phyloP scores from a whole-genome alignment of 1,140 invertebrate genomes.

The Sycophila sp. region DNA sequence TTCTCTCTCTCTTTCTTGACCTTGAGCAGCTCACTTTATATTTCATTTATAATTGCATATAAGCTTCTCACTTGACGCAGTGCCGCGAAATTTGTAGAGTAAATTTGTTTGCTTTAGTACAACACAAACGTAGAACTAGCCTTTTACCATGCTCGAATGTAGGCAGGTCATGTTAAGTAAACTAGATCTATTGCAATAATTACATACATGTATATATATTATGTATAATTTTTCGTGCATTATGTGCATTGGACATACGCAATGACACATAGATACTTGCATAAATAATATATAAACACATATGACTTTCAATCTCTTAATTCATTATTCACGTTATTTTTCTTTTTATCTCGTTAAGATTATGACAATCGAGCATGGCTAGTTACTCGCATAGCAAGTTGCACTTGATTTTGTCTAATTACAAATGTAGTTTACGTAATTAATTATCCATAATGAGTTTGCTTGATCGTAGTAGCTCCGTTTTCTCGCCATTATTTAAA shows the following conservation, averaged over 20 bases:
- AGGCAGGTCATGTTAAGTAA: slow-evolving; percentile 3
- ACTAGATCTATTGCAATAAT: neutral
- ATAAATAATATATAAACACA: slow-evolving; percentile 26
- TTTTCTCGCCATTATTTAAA: slow-evolving; percentile 12
- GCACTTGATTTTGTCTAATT: slow-evolving; percentile 32
- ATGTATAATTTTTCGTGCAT: slow-evolving; percentile 6
- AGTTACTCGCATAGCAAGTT: slow-evolving; percentile 26
- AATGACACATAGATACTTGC: neutral
- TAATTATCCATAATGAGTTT: slow-evolving; percentile 10
- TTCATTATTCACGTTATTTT: neutral
- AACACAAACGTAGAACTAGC: slow-evolving; percentile 18
- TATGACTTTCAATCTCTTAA: slow-evolving; percentile 2
- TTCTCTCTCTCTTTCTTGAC: neutral
- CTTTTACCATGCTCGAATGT: slow-evolving; percentile 26
- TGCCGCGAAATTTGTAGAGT: slow-evolving; percentile 9
- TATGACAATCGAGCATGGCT: slow-evolving; percentile 29
- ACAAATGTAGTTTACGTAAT: slow-evolving; percentile 31
- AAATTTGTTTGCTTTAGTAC: slow-evolving; percentile 23
- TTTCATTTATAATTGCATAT: slow-evolving; percentile 6
- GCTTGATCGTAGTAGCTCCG: slow-evolving; percentile 5
- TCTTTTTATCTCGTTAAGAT: neutral
- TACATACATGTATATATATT: slow-evolving; percentile 1
- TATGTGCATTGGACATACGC: slow-evolving; percentile 1
- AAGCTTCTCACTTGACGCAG: slow-evolving; percentile 12
- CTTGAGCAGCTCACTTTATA: neutral